Evolutionary conservation across 2,113 vertebrate species (phyloP).

Genomic region (Cacatua alba): DNA sequence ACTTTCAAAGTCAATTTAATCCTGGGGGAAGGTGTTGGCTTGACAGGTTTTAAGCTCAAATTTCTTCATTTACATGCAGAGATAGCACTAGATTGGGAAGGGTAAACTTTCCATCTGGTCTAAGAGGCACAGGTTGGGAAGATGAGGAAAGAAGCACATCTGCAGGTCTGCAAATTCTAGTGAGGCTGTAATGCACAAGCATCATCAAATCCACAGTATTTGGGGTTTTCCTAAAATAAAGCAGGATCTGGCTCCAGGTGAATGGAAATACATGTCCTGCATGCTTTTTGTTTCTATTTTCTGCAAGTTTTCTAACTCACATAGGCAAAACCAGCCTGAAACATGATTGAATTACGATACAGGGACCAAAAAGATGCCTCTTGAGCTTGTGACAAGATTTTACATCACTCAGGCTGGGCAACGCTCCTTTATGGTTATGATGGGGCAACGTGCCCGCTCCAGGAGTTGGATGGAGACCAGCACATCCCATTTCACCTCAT

Average conservation of each 20-base stretch:
- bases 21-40: conserved; percentile 36
- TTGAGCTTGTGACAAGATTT: fast-evolving
- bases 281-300: neutral
- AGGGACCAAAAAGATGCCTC: neutral
- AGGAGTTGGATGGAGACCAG: conserved; percentile 10
- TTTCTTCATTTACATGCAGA: conserved; percentile 54
- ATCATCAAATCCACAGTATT: neutral
- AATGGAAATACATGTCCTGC: neutral
- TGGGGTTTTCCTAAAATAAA: neutral
- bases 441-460: fast-evolving
- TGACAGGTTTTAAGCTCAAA: conserved; percentile 38
- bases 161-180: neutral
- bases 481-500: conserved; percentile 9
- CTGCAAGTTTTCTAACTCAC: neutral
- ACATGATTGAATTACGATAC: fast-evolving
- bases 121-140: neutral
- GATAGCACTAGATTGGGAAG: conserved; percentile 22
- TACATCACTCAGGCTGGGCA: neutral
- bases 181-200: neutral
- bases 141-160: neutral
- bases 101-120: conserved; percentile 48
- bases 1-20: conserved; percentile 50
- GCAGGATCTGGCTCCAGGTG: neutral
- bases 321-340: neutral
- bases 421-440: neutral